phyloP scores from a whole-genome alignment of 1,140 invertebrate species.

The Augochlora pura region DNA sequence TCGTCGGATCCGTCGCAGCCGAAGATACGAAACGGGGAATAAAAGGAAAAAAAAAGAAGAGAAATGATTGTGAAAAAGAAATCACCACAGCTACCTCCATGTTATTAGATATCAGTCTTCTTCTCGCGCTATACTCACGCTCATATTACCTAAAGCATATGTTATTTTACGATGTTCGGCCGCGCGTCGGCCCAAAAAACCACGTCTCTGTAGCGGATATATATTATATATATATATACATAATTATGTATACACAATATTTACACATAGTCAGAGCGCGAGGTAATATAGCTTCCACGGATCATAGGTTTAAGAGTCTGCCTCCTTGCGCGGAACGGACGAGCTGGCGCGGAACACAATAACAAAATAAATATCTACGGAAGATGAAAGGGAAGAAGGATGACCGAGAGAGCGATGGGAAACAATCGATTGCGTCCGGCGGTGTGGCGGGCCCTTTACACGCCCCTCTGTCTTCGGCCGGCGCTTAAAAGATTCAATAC shows the following conservation, averaged over 20 bases:
- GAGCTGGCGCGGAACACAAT: constrained; percentile 43
- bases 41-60: constrained; percentile 20
- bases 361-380: constrained; percentile 12
- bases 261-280: constrained; percentile 63
- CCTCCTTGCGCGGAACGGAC: constrained; percentile 65
- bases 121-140: constrained; percentile 60
- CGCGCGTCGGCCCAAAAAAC: neutral
- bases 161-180: constrained; percentile 62
- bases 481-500: neutral
- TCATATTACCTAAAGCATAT: constrained; percentile 59
- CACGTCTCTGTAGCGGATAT: constrained; percentile 39
- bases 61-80: constrained; percentile 65
- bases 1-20: neutral
- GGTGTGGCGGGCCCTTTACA: no score
- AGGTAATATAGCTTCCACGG: constrained; percentile 67
- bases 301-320: constrained; percentile 68
- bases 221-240: constrained; percentile 46
- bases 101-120: constrained; percentile 68
- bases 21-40: neutral
- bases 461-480: neutral
- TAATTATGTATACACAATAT: constrained; percentile 63
- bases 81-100: constrained; percentile 78
- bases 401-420: neutral
- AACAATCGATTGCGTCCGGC: neutral
- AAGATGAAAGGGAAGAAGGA: neutral